These are phyloP conservation scores for Chiloscyllium plagiosum DNA, from an alignment of 2,113 vertebrate species.

Conservation along the genomic window DNA sequence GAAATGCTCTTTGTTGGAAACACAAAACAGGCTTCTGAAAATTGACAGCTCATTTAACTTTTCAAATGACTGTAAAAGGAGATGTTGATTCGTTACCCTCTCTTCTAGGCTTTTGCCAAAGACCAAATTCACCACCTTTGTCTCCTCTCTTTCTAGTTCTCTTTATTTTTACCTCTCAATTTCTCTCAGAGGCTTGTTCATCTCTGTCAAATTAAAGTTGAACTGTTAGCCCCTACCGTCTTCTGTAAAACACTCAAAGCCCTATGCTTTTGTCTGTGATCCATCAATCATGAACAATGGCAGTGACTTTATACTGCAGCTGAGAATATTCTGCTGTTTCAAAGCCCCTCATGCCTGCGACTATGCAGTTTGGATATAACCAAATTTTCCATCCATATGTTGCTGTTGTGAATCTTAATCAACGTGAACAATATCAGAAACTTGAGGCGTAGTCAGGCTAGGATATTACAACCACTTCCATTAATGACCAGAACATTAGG, in stretches of 20 bases:
- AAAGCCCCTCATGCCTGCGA: neutral
- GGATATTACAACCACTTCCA: neutral
- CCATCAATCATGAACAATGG: neutral
- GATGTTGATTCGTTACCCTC: neutral
- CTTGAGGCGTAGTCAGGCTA: neutral
- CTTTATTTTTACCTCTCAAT: neutral
- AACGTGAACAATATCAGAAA: neutral
- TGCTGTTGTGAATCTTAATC: neutral
- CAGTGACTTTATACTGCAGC: neutral
- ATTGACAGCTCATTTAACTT: neutral
- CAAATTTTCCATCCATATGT: neutral
- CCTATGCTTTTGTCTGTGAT: neutral
- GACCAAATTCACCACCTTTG: neutral
- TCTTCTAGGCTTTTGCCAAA: neutral
- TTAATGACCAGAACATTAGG: neutral
- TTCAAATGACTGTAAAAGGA: neutral
- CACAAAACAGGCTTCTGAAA: neutral
- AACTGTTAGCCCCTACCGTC: neutral
- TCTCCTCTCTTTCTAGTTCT: neutral
- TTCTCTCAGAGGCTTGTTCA: neutral
- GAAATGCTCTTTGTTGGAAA: neutral
- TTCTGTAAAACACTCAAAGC: neutral
- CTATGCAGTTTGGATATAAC: neutral
- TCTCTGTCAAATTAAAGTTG: constrained; percentile 19
- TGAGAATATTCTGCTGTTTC: neutral